phyloP scores from a whole-genome alignment of 2,888 invertebrate genomes.

The Liodrosophila aerea region DNA sequence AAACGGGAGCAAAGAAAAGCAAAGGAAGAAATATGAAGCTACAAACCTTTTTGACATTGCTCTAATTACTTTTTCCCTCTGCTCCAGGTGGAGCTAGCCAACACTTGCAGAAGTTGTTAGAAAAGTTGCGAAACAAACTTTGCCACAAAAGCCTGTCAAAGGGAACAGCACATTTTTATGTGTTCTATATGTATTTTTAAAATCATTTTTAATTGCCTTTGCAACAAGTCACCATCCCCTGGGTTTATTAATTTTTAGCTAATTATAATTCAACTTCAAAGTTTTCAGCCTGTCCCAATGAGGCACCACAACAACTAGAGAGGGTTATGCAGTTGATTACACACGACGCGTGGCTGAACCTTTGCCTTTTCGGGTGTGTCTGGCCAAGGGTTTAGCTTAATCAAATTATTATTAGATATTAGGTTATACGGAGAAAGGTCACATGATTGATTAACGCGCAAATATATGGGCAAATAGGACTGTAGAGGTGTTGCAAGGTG shows the following conservation, averaged over 20 bases:
- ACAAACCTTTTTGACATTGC: constrained; percentile 27
- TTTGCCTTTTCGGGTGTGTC: neutral
- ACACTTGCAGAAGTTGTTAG: constrained; percentile 5
- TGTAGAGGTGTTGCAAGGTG: too few species aligned
- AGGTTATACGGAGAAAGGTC: neutral
- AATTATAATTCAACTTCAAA: constrained; percentile 50
- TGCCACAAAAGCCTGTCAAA: neutral
- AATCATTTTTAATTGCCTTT: too few species aligned
- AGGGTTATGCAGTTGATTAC: constrained; percentile 11
- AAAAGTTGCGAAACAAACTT: constrained; percentile 9
- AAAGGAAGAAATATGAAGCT: constrained; percentile 7
- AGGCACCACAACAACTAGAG: constrained; percentile 12
- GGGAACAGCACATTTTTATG: too few species aligned
- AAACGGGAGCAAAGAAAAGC: neutral
- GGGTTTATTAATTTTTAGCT: constrained; percentile 47
- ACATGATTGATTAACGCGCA: constrained; percentile 2
- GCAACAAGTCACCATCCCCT: constrained; percentile 16
- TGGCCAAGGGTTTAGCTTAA: neutral
- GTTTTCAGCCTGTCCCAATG: neutral
- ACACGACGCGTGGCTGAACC: neutral
- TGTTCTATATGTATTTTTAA: too few species aligned
- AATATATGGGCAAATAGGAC: too few species aligned
- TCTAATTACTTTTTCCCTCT: constrained; percentile 48
- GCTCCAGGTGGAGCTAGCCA: neutral
- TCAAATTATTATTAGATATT: neutral